phyloP scores from a whole-genome alignment of 2,888 invertebrate species.

The Aphrophora alni region DNA sequence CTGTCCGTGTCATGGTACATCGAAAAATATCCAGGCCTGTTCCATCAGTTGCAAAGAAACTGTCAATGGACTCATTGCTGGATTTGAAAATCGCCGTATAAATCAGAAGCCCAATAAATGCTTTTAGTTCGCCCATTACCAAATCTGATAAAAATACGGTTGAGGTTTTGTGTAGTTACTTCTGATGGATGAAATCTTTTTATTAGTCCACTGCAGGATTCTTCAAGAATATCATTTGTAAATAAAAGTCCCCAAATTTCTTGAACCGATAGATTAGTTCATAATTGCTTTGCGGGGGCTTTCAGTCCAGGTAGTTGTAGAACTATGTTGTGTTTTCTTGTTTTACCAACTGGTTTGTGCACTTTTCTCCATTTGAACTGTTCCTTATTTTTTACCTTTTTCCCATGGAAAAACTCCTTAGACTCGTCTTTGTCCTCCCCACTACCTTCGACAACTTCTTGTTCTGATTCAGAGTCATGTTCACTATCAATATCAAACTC shows the following conservation, averaged over 20 bases:
- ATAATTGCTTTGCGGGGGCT: background rate
- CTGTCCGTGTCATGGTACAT: conserved; percentile 20
- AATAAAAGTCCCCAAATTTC: too few species aligned
- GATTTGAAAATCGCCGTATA: too few species aligned
- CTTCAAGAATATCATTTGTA: conserved; percentile 7
- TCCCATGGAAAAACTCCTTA: background rate
- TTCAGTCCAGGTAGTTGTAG: conserved; percentile 10
- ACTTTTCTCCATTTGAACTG: conserved; percentile 21
- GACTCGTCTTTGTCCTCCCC: too few species aligned
- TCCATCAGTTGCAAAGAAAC: too few species aligned
- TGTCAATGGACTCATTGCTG: too few species aligned
- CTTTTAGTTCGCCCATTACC: too few species aligned
- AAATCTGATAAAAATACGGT: background rate
- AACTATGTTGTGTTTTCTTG: too few species aligned
- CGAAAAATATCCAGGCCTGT: too few species aligned
- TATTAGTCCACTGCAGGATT: background rate
- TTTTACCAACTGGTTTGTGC: too few species aligned
- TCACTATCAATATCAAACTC: background rate
- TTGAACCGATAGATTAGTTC: background rate
- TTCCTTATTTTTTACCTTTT: background rate
- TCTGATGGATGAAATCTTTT: background rate
- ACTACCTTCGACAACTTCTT: too few species aligned
- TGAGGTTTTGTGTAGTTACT: too few species aligned
- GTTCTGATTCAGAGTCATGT: background rate
- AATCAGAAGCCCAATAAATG: too few species aligned